Evolutionary conservation across 1,140 invertebrate genomes (phyloP).

Genomic region (Drosophila paulistorum): DNA sequence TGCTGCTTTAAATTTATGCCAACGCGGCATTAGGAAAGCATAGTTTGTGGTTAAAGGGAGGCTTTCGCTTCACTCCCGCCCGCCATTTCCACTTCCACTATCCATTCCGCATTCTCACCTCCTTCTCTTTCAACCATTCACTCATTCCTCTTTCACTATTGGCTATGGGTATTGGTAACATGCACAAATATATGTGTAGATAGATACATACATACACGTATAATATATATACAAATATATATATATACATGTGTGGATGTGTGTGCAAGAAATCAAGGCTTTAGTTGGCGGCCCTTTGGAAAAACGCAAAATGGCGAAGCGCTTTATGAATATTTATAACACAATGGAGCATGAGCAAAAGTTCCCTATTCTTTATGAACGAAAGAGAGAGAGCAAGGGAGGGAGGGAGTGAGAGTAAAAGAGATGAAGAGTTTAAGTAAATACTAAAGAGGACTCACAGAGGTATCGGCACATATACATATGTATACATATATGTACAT

Average conservation of each 20-base stretch:
- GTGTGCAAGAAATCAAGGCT: conserved; percentile 74
- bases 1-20: conserved; percentile 79
- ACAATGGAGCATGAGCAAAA: conserved; percentile 75
- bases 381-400: background rate
- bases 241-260: conserved; percentile 7
- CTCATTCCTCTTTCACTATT: conserved; percentile 34
- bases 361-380: conserved; percentile 45
- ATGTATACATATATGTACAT: background rate
- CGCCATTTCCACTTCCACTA: background rate
- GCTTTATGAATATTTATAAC: conserved; percentile 79
- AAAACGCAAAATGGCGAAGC: conserved; percentile 62
- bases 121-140: background rate
- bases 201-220: background rate
- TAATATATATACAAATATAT: background rate
- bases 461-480: background rate
- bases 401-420: background rate
- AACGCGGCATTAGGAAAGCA: conserved; percentile 74
- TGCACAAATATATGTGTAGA: background rate
- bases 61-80: background rate
- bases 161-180: conserved; percentile 65
- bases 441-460: conserved; percentile 24
- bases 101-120: background rate
- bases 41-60: conserved; percentile 62
- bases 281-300: conserved; percentile 55
- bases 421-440: conserved; percentile 20